Evolutionary conservation across 2,113 vertebrate species (phyloP).

Genomic region (Drymodes brunneopygia): DNA sequence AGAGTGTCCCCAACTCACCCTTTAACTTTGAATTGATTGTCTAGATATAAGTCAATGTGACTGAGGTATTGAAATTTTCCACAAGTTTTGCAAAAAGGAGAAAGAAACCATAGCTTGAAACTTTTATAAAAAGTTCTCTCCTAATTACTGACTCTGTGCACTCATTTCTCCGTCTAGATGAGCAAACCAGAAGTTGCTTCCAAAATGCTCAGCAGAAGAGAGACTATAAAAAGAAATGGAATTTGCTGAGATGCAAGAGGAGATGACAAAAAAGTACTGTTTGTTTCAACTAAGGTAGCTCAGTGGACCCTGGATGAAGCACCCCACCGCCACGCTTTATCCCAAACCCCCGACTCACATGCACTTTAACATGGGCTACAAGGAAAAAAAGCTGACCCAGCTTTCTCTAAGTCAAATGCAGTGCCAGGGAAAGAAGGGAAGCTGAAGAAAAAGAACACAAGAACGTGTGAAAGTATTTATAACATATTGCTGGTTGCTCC

Average conservation of each 20-base stretch:
- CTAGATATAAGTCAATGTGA: neutral
- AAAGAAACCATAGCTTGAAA: neutral
- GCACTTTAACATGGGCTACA: neutral
- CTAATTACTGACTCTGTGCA: neutral
- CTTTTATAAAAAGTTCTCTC: neutral
- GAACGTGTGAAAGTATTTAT: neutral
- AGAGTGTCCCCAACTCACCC: neutral
- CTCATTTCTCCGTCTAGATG: neutral
- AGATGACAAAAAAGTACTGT: neutral
- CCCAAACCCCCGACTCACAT: neutral
- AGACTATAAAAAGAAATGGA: neutral
- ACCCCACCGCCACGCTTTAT: accelerated
- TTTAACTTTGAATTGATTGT: neutral
- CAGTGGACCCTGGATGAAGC: neutral
- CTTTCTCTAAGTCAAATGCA: neutral
- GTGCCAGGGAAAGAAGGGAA: neutral
- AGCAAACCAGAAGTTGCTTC: neutral
- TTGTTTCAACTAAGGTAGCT: neutral
- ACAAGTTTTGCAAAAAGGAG: neutral
- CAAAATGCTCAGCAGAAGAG: neutral
- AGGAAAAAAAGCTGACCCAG: neutral
- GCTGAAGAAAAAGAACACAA: neutral
- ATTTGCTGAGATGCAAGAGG: neutral
- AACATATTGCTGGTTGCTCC: neutral
- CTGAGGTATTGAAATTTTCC: neutral